Evolutionary conservation across 2,888 invertebrate species (phyloP), one percentile per base, ranked within the genome.

Genomic region (Conomelus anceps): DNA sequence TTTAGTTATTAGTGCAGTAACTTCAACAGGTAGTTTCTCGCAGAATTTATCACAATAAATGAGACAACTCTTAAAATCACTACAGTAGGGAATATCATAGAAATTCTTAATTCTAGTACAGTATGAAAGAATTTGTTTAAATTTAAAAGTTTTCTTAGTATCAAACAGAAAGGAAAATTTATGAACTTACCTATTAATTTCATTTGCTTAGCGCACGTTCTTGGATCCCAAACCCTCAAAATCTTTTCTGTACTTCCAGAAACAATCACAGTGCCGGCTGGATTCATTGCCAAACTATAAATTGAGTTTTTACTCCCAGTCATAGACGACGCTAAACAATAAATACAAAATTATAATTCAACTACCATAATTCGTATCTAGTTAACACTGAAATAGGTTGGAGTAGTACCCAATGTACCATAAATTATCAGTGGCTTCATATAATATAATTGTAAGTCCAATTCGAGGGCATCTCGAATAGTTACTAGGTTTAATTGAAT

Each of bases 201-300:
- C 97, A 98, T 98, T 90, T 97, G 95, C 92, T 99, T 97, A 92
- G 96, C 97, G 93, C 99, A 99, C 85, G 97, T 97, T 90, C 99
- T 94, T 0, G 99, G 99, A 94, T 99, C 99, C 99, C 99, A 99
- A 20, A 99, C 96, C 92, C 99, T 94, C 85, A 99, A 94, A 22
- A 98, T 97, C 94, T 98, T 98, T 92, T 99, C 99, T 4, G 99
- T 98, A 22, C 98, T 98, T 23, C 99, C 99, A 92, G 99, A 98
- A 0, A 99, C 98, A 91, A 99, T 96, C 3, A 99, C 96, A 13
- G 98, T 98, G 1, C 99, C 99, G 4, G 98, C 95, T 84, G 98
- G 98, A 94, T 99, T 99, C 98, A 99, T 99, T 24, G 99, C 99
- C 91, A 99, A 94, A 93, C 99, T 99, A 93, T 99, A 99, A 92